phyloP scores from a whole-genome alignment of 2,113 vertebrate genomes.

The Cacatua alba region DNA sequence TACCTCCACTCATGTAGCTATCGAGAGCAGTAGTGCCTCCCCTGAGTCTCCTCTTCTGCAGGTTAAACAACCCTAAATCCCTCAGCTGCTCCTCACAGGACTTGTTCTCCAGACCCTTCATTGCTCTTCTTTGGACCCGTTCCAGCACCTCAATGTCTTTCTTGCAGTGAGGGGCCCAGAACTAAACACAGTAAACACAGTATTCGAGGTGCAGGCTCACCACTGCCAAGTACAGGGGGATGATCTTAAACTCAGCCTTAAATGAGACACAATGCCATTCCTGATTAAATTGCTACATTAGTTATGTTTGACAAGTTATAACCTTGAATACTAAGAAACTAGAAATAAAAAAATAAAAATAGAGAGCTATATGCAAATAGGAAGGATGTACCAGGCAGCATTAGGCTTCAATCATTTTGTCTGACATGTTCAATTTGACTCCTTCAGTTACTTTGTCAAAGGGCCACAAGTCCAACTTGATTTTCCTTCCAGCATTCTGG shows the following conservation, averaged over 20 bases:
- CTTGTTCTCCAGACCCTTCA: not conserved
- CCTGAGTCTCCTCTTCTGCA: not conserved
- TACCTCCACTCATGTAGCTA: not conserved
- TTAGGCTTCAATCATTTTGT: not conserved
- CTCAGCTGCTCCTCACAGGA: fast-evolving
- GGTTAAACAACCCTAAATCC: not conserved
- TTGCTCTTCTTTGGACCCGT: fast-evolving
- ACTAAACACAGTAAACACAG: not conserved
- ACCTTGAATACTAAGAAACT: not conserved
- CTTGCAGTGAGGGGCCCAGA: not conserved
- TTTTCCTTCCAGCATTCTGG: not conserved
- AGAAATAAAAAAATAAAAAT: not conserved
- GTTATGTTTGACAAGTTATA: conserved; percentile 8
- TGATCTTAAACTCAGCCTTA: not conserved
- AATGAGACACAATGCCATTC: not conserved
- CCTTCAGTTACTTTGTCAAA: not conserved
- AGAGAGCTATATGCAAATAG: not conserved
- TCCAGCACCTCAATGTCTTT: not conserved
- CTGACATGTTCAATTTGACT: not conserved
- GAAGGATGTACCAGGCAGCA: not conserved
- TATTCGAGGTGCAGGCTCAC: not conserved
- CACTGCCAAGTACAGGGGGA: not conserved
- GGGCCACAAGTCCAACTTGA: not conserved
- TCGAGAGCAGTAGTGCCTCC: not conserved
- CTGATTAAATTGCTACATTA: conserved; percentile 27